Percentiles rank a stretch among this genome's conserved stretches.
Conservation (phyloP, 2,888 invertebrate species). For the Incurvaria masculella region DNA sequence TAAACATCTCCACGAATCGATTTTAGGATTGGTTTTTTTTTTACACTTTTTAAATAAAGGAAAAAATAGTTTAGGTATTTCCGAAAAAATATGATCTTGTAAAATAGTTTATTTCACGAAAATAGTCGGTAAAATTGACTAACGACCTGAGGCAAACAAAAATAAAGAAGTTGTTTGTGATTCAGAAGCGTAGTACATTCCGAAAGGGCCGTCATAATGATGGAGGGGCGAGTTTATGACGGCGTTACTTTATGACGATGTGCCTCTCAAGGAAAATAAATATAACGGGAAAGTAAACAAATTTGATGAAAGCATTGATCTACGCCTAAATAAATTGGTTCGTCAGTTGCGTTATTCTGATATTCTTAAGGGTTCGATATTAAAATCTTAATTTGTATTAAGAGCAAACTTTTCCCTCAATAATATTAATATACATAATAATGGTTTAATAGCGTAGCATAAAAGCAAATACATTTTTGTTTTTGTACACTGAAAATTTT, state of each 20-base stretch:
- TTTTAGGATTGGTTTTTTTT: background rate
- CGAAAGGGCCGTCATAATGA: constrained; percentile 41
- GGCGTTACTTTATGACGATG: constrained; percentile 6
- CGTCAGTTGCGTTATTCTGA: no score
- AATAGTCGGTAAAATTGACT: background rate
- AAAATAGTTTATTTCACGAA: background rate
- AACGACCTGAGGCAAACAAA: no score
- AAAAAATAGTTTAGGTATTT: constrained; percentile 6
- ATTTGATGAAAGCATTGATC: background rate
- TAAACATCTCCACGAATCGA: constrained; percentile 1
- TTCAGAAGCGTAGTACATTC: constrained; percentile 39
- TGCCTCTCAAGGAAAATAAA: background rate
- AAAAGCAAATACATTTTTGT: no score
- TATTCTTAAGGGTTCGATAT: no score
- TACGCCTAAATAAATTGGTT: no score
- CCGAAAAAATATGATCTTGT: constrained; percentile 20
- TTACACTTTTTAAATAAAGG: no score
- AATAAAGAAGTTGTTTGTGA: constrained; percentile 37
- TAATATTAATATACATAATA: no score
- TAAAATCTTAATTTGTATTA: no score
- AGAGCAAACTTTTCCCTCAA: no score
- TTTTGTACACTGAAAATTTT: no score
- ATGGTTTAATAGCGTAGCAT: no score
- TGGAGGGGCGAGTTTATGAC: constrained; percentile 38
- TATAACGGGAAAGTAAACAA: background rate